Conservation (phyloP, 2,113 vertebrate genomes). For the Sorex fumeus region DNA sequence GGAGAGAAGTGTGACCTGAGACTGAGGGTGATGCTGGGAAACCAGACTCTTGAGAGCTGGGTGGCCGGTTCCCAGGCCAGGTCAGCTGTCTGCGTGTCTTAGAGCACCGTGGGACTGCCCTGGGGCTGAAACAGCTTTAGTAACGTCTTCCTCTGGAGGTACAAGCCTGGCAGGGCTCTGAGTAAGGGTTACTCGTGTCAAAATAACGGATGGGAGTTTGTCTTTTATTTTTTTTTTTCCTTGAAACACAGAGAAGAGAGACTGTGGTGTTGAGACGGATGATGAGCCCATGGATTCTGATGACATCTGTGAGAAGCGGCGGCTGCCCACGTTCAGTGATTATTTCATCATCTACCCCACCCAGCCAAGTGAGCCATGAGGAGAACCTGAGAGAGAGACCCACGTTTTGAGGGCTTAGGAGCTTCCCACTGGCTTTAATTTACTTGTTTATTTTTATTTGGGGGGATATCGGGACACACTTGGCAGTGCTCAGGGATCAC, state of each 20-base stretch:
- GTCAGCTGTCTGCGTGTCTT: too few relatives aligned
- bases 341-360: slow-evolving; percentile 74
- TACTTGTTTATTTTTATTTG: too few relatives aligned
- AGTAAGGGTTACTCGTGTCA: background rate
- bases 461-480: too few relatives aligned
- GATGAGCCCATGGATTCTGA: slow-evolving; percentile 38
- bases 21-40: too few relatives aligned
- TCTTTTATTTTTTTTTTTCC: background rate
- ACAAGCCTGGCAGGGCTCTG: background rate
- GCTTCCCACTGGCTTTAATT: too few relatives aligned
- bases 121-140: background rate
- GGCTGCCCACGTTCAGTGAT: slow-evolving; percentile 75
- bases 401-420: background rate
- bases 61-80: too few relatives aligned
- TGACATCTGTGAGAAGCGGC: background rate
- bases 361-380: slow-evolving; percentile 55
- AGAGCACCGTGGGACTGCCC: background rate
- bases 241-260: slow-evolving; percentile 58
- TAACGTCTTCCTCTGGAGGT: background rate
- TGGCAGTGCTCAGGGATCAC: too few relatives aligned
- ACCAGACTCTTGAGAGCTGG: too few relatives aligned
- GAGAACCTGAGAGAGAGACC: background rate
- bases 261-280: slow-evolving; percentile 54
- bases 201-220: too few relatives aligned
- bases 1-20: too few relatives aligned